Conservation (phyloP, 2,797 vertebrate species). For the Chromis chromis region DNA sequence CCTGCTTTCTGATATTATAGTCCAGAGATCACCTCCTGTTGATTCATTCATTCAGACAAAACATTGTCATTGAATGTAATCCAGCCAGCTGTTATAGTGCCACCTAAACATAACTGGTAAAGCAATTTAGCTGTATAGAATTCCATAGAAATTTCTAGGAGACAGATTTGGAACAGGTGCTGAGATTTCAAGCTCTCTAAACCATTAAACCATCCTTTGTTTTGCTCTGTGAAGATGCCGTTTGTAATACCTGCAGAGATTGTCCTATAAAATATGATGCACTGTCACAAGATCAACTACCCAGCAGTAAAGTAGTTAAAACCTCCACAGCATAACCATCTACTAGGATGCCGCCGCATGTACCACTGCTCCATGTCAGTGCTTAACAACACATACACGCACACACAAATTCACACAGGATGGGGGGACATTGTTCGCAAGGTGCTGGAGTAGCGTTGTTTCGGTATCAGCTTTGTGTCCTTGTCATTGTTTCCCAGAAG, state of each 20-base stretch:
- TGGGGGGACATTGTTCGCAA: slow-evolving; percentile 17
- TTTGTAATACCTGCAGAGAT: background rate
- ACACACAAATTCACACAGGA: background rate
- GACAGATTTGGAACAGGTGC: background rate
- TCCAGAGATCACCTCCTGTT: background rate
- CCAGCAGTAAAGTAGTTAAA: background rate
- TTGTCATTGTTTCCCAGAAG: slow-evolving; percentile 65
- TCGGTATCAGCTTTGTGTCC: slow-evolving; percentile 60
- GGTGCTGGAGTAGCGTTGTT: slow-evolving; percentile 40
- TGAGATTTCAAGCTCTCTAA: background rate
- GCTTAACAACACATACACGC: slow-evolving; percentile 12
- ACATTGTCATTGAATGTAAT: background rate
- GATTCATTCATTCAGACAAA: background rate
- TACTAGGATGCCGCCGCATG: background rate
- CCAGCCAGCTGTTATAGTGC: no score
- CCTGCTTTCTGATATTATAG: no score
- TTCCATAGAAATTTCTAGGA: background rate
- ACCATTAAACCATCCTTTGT: background rate
- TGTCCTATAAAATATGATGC: background rate
- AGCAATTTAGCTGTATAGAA: no score
- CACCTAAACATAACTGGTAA: no score
- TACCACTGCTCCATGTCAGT: background rate
- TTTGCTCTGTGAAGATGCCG: background rate
- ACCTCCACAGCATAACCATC: background rate
- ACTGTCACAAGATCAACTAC: background rate